Conservation (phyloP, 2,888 invertebrate genomes). For the Drosophila barbarae region DNA sequence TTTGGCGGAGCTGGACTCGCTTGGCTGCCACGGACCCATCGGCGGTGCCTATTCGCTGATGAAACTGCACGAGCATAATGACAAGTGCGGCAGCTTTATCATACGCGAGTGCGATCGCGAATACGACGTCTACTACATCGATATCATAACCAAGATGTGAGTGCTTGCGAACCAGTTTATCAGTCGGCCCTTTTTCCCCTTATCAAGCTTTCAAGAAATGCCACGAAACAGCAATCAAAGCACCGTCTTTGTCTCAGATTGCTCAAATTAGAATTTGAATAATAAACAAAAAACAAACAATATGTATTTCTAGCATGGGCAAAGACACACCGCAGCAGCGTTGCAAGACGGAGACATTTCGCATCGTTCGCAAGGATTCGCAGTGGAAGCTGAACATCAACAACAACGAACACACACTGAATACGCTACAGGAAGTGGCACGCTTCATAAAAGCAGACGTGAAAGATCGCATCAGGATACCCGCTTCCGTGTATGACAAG, state of each 20-base stretch:
- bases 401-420: slow-evolving; percentile 62
- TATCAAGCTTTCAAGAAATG: slow-evolving; percentile 1
- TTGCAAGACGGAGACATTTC: slow-evolving; percentile 85
- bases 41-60: slow-evolving; percentile 92
- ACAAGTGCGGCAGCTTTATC: slow-evolving; percentile 89
- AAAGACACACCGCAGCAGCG: slow-evolving; percentile 76
- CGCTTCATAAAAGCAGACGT: slow-evolving; percentile 74
- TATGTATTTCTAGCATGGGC: slow-evolving; percentile 38
- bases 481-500: slow-evolving; percentile 89
- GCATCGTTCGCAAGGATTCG: slow-evolving; percentile 79
- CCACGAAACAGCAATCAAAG: slow-evolving; percentile 1
- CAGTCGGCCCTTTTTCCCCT: slow-evolving; percentile 1
- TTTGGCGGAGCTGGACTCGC: slow-evolving; percentile 84
- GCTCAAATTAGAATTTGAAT: neutral
- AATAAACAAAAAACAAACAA: too few species aligned
- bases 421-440: slow-evolving; percentile 75
- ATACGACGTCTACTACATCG: slow-evolving; percentile 90
- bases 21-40: slow-evolving; percentile 94
- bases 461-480: slow-evolving; percentile 82
- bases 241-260: neutral
- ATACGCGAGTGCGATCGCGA: slow-evolving; percentile 89
- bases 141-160: slow-evolving; percentile 88
- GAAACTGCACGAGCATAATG: slow-evolving; percentile 90
- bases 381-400: slow-evolving; percentile 76
- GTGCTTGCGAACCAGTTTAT: slow-evolving; percentile 22